phyloP scores from a whole-genome alignment of 2,888 invertebrate genomes.

The Troides helena region DNA sequence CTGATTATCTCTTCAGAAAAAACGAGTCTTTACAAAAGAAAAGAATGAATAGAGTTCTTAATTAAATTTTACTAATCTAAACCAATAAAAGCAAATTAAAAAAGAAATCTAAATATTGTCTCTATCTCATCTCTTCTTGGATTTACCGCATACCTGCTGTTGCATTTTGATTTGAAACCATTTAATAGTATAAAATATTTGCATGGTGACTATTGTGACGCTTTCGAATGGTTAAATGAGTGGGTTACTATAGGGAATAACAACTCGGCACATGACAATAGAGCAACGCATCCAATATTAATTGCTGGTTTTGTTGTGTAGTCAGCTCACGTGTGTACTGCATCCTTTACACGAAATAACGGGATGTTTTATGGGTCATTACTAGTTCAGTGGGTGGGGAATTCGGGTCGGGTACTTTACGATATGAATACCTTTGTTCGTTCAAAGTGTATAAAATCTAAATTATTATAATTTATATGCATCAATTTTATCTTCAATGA shows the following conservation, averaged over 20 bases:
- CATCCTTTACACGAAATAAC: constrained; percentile 47
- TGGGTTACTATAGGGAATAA: constrained; percentile 41
- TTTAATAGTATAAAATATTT: constrained; percentile 32
- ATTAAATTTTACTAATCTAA: too few species aligned
- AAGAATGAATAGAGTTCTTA: too few species aligned
- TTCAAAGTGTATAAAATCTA: constrained; percentile 1
- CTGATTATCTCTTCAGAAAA: too few species aligned
- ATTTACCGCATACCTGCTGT: background rate
- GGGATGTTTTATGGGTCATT: constrained; percentile 41
- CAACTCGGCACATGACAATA: constrained; percentile 35
- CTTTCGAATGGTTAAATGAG: constrained; percentile 44
- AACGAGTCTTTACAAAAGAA: too few species aligned
- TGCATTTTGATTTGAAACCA: background rate
- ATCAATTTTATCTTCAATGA: too few species aligned
- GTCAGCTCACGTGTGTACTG: constrained; percentile 40
- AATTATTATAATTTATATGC: background rate
- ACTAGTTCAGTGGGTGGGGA: constrained; percentile 38
- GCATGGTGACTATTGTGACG: constrained; percentile 39
- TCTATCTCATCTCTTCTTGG: too few species aligned
- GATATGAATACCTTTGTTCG: constrained; percentile 11
- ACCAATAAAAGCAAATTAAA: too few species aligned
- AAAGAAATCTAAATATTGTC: too few species aligned
- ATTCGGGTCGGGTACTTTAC: constrained; percentile 35
- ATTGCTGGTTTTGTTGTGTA: constrained; percentile 33
- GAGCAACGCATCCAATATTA: constrained; percentile 39